A percentile compares a stretch with the other conserved stretches of the same genome.
Conservation (phyloP, 2,888 invertebrate species). For the Aleiodes testaceus region DNA sequence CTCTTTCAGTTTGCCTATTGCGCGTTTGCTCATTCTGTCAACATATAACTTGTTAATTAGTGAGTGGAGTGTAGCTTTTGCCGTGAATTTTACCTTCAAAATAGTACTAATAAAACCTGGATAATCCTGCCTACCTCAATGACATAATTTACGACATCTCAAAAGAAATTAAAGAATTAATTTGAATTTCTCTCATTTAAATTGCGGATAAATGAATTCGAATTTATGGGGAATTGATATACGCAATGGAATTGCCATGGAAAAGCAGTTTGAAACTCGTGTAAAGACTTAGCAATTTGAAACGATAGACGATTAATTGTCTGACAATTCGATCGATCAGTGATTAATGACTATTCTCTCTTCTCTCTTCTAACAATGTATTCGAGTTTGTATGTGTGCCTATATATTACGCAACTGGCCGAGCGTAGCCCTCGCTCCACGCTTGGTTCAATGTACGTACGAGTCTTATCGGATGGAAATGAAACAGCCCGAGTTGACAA, state of each 20-base stretch:
- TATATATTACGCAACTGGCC: not conserved
- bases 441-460: constrained; percentile 33
- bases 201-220: not conserved
- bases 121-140: constrained; percentile 35
- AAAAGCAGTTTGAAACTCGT: not conserved
- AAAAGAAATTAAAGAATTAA: too few relatives aligned
- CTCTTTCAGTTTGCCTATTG: not conserved
- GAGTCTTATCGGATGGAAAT: constrained; percentile 43
- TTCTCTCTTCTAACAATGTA: constrained; percentile 18
- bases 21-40: constrained; percentile 13
- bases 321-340: constrained; percentile 44
- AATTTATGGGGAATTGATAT: not conserved
- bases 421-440: constrained; percentile 32
- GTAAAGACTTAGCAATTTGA: constrained; percentile 46
- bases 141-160: constrained; percentile 24
- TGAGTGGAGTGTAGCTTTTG: constrained; percentile 26
- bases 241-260: not conserved
- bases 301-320: constrained; percentile 51
- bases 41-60: constrained; percentile 41
- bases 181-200: too few relatives aligned
- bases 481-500: constrained; percentile 27
- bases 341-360: constrained; percentile 50
- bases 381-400: not conserved
- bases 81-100: constrained; percentile 17
- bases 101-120: constrained; percentile 37